phyloP scores from a whole-genome alignment of 2,888 invertebrate species.

The Megamerina dolium region DNA sequence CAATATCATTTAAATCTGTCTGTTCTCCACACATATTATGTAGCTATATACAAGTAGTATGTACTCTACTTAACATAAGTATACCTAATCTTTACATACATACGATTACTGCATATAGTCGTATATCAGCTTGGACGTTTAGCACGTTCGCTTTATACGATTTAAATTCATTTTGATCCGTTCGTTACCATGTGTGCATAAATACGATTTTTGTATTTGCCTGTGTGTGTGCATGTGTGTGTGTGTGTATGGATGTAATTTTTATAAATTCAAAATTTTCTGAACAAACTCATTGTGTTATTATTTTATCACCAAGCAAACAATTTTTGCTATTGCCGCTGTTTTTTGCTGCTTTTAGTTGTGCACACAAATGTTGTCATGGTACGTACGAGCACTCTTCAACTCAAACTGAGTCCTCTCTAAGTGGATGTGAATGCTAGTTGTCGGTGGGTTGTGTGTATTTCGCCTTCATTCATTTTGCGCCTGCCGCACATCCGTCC shows the following conservation, averaged over 20 bases:
- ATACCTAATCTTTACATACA: too few species aligned
- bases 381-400: too few species aligned
- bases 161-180: constrained; percentile 11
- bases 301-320: constrained; percentile 16
- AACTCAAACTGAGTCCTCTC: too few species aligned
- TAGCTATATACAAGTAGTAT: too few species aligned
- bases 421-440: background rate
- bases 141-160: too few species aligned
- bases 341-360: too few species aligned
- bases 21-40: too few species aligned
- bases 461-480: background rate
- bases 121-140: too few species aligned
- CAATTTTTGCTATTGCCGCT: constrained; percentile 37
- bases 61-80: too few species aligned
- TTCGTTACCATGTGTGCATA: background rate
- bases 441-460: background rate
- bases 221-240: constrained; percentile 14
- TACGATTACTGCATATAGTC: too few species aligned
- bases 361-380: too few species aligned
- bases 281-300: constrained; percentile 6
- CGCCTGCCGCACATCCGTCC: background rate
- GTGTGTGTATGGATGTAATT: constrained; percentile 15
- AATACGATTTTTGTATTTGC: background rate
- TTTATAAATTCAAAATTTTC: constrained; percentile 15
- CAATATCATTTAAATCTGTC: too few species aligned